Percentiles rank a stretch among this genome's conserved stretches.
phyloP scores from a whole-genome alignment of 2,797 vertebrate genomes.

The Ctenosaura bakeri region DNA sequence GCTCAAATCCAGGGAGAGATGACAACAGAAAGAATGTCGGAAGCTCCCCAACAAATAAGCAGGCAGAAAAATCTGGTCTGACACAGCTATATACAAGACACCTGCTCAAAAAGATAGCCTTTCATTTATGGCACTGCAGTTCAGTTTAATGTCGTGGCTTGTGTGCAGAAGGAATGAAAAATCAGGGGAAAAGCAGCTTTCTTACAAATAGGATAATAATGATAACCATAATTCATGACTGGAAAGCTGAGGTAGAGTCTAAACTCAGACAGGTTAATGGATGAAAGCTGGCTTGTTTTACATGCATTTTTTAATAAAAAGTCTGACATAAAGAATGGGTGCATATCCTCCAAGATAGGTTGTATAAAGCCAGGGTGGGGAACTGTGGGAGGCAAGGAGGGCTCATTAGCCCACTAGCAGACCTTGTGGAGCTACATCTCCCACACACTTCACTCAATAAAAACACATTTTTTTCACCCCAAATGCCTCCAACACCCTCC shows the following conservation, averaged over 20 bases:
- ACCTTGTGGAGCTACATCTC: too few species aligned
- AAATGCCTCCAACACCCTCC: too few species aligned
- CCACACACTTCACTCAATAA: too few species aligned
- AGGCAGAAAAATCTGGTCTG: background rate
- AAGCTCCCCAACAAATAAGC: background rate
- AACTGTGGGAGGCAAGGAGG: too few species aligned
- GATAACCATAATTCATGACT: background rate
- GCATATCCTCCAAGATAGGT: background rate
- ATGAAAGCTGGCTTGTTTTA: background rate
- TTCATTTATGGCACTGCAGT: background rate
- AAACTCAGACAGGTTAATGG: background rate
- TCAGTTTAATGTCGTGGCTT: background rate
- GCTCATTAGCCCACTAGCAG: too few species aligned
- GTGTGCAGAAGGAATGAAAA: background rate
- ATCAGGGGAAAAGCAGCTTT: background rate
- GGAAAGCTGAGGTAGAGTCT: background rate
- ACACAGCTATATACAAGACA: background rate
- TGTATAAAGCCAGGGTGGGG: background rate
- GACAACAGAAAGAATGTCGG: background rate
- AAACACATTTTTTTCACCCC: too few species aligned
- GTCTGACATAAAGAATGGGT: background rate
- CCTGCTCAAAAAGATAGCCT: background rate
- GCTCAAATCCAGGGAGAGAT: background rate
- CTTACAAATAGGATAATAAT: conserved; percentile 6
- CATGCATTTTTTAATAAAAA: too few species aligned